Evolutionary conservation across 2,888 invertebrate species (phyloP).

Genomic region (Cantharis nigra): DNA sequence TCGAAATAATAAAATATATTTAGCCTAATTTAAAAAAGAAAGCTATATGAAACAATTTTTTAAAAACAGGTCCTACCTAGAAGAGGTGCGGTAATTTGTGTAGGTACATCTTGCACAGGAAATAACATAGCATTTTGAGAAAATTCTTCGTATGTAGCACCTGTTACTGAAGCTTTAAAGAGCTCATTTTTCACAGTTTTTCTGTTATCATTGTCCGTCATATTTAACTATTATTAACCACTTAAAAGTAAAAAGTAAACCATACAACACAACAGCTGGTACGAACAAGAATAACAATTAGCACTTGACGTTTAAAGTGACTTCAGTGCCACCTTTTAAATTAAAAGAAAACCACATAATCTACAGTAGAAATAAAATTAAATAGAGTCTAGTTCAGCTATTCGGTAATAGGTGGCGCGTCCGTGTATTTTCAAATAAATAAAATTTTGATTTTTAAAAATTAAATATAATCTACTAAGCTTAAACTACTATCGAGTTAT

Average conservation of each 20-base stretch:
- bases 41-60: background rate
- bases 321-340: background rate
- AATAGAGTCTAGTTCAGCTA: background rate
- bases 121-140: constrained; percentile 72
- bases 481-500: background rate
- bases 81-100: constrained; percentile 42
- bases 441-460: background rate
- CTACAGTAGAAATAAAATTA: background rate
- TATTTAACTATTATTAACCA: background rate
- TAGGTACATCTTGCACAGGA: constrained; percentile 62
- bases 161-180: constrained; percentile 73
- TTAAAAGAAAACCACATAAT: background rate
- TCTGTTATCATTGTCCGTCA: constrained; percentile 38
- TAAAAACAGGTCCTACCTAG: constrained; percentile 1
- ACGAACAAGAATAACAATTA: background rate
- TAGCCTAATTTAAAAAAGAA: background rate
- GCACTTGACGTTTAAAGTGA: background rate
- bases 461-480: background rate
- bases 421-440: background rate
- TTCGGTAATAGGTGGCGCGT: rapidly evolving
- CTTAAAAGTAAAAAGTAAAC: background rate
- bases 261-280: constrained; percentile 13
- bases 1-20: background rate
- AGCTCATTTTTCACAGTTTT: constrained; percentile 67
- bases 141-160: constrained; percentile 74